phyloP scores from a whole-genome alignment of 2,797 vertebrate genomes.

The Microcaecilia unicolor region DNA sequence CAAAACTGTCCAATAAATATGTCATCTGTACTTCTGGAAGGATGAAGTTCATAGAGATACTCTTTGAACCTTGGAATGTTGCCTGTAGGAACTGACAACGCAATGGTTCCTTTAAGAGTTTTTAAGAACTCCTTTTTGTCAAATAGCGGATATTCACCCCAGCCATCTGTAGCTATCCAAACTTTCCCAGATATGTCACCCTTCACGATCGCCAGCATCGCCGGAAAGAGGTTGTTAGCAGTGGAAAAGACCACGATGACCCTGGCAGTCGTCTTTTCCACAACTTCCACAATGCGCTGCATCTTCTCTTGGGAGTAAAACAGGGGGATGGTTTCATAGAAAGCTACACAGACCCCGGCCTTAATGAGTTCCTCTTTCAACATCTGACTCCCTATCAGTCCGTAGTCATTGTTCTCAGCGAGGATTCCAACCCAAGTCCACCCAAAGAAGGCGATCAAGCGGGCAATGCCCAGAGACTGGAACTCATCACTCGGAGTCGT shows the following conservation, averaged over 20 bases:
- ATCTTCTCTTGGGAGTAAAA: background rate
- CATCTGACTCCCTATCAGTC: background rate
- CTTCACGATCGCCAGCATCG: background rate
- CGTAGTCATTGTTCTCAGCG: background rate
- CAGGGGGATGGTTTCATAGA: background rate
- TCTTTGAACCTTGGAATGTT: too few species aligned
- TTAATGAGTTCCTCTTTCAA: background rate
- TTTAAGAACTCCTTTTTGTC: background rate
- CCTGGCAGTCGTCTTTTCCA: background rate
- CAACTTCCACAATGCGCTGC: background rate
- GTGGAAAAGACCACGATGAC: background rate
- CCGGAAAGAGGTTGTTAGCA: background rate
- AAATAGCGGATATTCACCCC: background rate
- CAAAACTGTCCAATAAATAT: background rate
- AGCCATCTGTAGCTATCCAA: background rate
- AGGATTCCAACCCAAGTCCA: background rate
- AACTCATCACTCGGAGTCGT: background rate
- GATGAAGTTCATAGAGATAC: too few species aligned
- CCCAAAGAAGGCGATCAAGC: background rate
- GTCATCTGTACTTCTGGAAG: background rate
- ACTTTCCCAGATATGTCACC: background rate
- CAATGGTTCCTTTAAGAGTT: constrained; percentile 8
- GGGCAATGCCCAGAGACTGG: background rate
- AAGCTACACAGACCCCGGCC: background rate
- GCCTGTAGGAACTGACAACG: background rate